Evolutionary conservation across 2,797 vertebrate genomes (phyloP).

Genomic region (Semaprochilodus insignis): DNA sequence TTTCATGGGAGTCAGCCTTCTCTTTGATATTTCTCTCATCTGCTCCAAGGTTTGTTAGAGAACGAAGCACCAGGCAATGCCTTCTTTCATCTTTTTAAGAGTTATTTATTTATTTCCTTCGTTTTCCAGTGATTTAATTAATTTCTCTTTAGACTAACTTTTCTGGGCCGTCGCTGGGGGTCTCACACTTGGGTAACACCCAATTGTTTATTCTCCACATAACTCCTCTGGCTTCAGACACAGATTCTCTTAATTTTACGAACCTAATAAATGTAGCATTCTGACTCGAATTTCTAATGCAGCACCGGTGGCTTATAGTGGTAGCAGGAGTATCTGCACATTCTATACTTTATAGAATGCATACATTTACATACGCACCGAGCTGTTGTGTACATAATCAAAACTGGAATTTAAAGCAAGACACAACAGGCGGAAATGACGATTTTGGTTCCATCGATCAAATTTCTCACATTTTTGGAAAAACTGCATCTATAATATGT

Average conservation of each 20-base stretch:
- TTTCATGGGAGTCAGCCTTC: constrained; percentile 59
- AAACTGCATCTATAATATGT: too few relatives aligned
- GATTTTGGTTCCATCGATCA: too few relatives aligned
- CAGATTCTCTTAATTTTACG: neutral
- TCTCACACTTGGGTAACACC: neutral
- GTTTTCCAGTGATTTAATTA: constrained; percentile 29
- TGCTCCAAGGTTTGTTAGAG: constrained; percentile 32
- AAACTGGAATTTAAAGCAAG: constrained; percentile 6
- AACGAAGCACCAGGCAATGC: constrained; percentile 10
- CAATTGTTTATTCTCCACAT: constrained; percentile 14
- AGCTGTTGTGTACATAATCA: constrained; percentile 2
- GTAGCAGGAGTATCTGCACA: neutral
- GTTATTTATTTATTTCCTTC: constrained; percentile 15
- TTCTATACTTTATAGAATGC: neutral
- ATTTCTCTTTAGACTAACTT: constrained; percentile 8
- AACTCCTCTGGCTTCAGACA: neutral
- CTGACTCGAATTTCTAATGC: neutral
- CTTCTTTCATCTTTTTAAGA: constrained; percentile 35
- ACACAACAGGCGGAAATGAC: too few relatives aligned
- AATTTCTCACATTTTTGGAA: too few relatives aligned
- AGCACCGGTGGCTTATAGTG: neutral
- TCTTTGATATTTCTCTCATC: constrained; percentile 67
- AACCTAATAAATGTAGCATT: neutral
- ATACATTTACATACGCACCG: neutral
- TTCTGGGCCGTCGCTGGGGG: constrained; percentile 4